Evolutionary conservation across 1,140 invertebrate genomes (phyloP), one percentile per base, ranked within the genome.

Genomic region (Trypoxylus dichotomus): DNA sequence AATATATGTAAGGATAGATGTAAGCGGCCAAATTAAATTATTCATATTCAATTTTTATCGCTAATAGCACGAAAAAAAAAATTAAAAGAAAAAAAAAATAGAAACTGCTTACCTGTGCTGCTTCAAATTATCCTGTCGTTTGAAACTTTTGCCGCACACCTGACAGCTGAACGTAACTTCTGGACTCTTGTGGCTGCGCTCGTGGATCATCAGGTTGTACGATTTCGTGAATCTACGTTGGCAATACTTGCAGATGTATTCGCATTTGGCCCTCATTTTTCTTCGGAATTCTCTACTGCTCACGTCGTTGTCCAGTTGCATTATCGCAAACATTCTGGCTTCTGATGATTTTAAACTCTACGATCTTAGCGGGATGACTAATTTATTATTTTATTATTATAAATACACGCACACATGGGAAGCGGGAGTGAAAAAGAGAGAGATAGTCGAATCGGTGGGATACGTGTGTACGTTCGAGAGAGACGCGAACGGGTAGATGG

Each of bases 201-300:
- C 97, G 90, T 99, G 98, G 85, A 99, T 99, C 92, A 99, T 95
- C 84, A 99, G 92, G 90, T 99, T 99, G 91, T 99, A 99, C 79
- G 96, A 96, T 90, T 99, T 99, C 84, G 97, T 99, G 91, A 99
- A 99, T 84, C 97, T 92, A 85, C 98, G 93, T 88, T 98, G 94
- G 91, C 98, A 99, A 91, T 96, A 99, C 88, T 97, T 96, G 93
- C 98, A 99, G 87, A 99, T 96, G 89, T 98, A 99, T 90, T 99
- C 95, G 91, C 96, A 97, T 91, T 97, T 95, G 89, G 94, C 91
- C 87, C 94, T 91, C 93, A 95, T 95, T 90, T 95, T 97, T 87
- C 96, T 94, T 87, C 96, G 92, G 90, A 95, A 95, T 90, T 95
- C 94, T 89, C 94, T 91, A 89, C 93, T 91, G 89, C 94, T 92